Percentiles rank a stretch among this genome's conserved stretches.
Evolutionary conservation across 2,888 invertebrate genomes (phyloP).

Genomic region (Tuta absoluta): DNA sequence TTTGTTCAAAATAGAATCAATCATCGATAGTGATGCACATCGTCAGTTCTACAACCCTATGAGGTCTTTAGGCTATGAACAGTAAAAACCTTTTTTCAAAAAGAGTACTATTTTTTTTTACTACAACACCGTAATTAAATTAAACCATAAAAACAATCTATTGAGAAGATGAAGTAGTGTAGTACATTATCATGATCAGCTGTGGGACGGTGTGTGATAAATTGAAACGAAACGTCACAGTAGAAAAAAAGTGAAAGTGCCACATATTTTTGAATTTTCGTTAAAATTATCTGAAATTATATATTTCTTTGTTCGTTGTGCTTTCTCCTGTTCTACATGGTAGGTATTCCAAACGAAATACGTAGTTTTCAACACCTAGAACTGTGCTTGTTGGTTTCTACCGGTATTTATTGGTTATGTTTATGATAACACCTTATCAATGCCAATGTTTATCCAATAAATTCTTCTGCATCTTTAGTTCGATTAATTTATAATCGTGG

Average conservation of each 20-base stretch:
- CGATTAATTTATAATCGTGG: too few relatives aligned
- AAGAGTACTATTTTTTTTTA: not conserved
- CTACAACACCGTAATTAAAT: not conserved
- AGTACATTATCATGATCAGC: too few relatives aligned
- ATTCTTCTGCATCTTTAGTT: not conserved
- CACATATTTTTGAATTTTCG: not conserved
- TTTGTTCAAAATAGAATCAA: not conserved
- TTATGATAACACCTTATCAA: slow-evolving; percentile 6
- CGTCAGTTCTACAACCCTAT: not conserved
- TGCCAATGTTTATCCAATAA: not conserved
- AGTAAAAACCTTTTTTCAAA: too few relatives aligned
- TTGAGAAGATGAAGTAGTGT: not conserved
- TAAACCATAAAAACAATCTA: not conserved
- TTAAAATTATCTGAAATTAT: not conserved
- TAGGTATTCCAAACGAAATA: not conserved
- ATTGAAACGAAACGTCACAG: not conserved
- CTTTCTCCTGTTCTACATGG: not conserved
- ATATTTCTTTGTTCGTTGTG: not conserved
- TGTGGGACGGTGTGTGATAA: not conserved
- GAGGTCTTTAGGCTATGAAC: not conserved
- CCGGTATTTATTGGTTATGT: slow-evolving; percentile 19
- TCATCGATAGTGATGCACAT: not conserved
- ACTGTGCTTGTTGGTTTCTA: too few relatives aligned
- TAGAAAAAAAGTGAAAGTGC: slow-evolving; percentile 2
- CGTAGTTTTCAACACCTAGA: too few relatives aligned